Evolutionary conservation across 2,797 vertebrate species (phyloP).

Genomic region (Trachops cirrhosus): DNA sequence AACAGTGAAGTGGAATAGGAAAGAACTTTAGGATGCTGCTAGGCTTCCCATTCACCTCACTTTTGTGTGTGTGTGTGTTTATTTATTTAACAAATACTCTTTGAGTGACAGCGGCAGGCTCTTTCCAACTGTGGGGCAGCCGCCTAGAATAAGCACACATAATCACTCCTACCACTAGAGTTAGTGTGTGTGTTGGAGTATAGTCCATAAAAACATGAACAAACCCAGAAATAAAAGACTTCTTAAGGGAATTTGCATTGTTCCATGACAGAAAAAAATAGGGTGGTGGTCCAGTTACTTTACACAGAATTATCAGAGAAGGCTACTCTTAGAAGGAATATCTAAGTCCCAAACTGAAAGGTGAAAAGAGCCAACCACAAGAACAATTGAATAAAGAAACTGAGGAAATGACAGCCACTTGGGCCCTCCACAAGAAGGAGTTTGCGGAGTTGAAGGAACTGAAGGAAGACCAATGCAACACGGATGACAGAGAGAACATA

Average conservation of each 20-base stretch:
- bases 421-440: background rate
- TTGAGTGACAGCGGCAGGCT: background rate
- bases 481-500: background rate
- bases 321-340: background rate
- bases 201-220: background rate
- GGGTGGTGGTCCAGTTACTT: background rate
- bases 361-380: background rate
- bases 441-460: background rate
- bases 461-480: background rate
- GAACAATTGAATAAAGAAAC: background rate
- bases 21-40: background rate
- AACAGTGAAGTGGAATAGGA: background rate
- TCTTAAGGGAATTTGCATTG: background rate
- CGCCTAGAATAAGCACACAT: background rate
- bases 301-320: slow-evolving; percentile 1
- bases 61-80: background rate
- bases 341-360: background rate
- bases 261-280: background rate
- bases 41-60: background rate
- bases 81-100: background rate
- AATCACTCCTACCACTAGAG: background rate
- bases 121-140: background rate
- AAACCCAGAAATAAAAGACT: background rate
- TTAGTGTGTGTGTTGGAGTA: background rate
- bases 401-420: background rate